A percentile compares a stretch with the other conserved stretches of the same genome.
Conservation (phyloP, 2,113 vertebrate genomes). For the Sminthopsis crassicaudata region DNA sequence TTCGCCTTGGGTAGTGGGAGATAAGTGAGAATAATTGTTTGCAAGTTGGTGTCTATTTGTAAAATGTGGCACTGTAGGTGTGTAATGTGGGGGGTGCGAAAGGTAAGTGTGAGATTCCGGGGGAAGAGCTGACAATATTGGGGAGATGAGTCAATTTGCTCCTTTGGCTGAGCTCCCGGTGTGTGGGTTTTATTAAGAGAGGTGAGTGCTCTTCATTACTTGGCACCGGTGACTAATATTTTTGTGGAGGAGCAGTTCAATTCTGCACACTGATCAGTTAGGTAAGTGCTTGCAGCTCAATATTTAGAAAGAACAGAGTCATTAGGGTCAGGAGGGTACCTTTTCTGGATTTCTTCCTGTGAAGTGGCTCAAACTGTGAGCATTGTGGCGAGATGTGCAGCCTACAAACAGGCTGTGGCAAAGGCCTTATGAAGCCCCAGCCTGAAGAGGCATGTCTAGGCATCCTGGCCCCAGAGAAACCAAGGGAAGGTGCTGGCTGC, state of each 20-base stretch:
- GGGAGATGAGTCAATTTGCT: conserved; percentile 63
- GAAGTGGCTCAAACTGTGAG: conserved; percentile 2
- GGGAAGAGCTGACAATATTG: neutral
- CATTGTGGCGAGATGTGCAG: neutral
- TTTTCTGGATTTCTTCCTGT: neutral
- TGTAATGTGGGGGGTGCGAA: conserved; percentile 72
- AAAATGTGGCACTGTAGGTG: conserved; percentile 21
- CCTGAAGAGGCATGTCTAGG: neutral
- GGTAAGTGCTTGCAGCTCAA: conserved; percentile 63
- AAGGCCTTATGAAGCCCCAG: neutral
- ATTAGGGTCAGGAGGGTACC: neutral
- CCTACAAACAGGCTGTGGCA: conserved; percentile 8
- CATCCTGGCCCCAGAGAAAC: neutral
- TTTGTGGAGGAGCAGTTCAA: conserved; percentile 45
- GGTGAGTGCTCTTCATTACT: conserved; percentile 57
- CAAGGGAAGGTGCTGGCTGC: neutral
- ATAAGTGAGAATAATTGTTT: conserved; percentile 63
- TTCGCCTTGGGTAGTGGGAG: neutral
- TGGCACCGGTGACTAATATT: conserved; percentile 63
- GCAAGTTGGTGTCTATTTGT: conserved; percentile 56
- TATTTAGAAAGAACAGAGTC: conserved; percentile 18
- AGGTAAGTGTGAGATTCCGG: conserved; percentile 36
- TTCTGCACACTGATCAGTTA: conserved; percentile 43
- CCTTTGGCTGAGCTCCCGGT: conserved; percentile 69
- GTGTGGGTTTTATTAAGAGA: conserved; percentile 74